phyloP scores from a whole-genome alignment of 92 coral and sea anemone genomes.

The Epizoanthus illoricatus region DNA sequence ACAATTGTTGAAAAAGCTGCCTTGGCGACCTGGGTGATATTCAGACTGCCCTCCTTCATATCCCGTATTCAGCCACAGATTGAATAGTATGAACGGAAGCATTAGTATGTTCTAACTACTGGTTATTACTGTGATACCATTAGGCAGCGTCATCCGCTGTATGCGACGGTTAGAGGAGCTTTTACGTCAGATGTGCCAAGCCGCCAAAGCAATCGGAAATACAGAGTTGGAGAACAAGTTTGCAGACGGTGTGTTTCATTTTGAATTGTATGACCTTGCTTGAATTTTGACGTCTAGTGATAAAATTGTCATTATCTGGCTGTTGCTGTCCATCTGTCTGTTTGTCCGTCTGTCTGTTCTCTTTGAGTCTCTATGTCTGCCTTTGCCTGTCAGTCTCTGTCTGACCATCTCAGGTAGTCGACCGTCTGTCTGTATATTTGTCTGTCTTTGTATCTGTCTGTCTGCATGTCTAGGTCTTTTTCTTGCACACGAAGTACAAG shows the following conservation, averaged over 20 bases:
- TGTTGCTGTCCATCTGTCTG: background rate
- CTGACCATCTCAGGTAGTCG: background rate
- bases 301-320: background rate
- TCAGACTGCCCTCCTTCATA: too few relatives aligned
- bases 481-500: background rate
- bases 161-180: slow-evolving; percentile 96
- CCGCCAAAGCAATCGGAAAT: slow-evolving; percentile 95
- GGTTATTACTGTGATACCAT: too few relatives aligned
- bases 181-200: slow-evolving; percentile 96
- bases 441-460: background rate
- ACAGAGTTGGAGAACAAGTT: slow-evolving; percentile 97
- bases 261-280: background rate
- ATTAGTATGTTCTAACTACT: too few relatives aligned
- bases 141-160: slow-evolving; percentile 88
- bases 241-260: slow-evolving; percentile 80
- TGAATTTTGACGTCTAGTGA: background rate
- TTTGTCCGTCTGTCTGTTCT: too few relatives aligned
- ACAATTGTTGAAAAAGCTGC: too few relatives aligned
- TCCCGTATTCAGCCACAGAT: too few relatives aligned
- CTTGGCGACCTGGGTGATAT: too few relatives aligned
- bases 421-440: background rate
- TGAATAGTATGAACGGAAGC: too few relatives aligned
- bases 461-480: background rate
- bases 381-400: too few relatives aligned
- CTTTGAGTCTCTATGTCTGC: too few relatives aligned